Conservation (phyloP, 1,140 invertebrate species). For the Achatina immaculata region DNA sequence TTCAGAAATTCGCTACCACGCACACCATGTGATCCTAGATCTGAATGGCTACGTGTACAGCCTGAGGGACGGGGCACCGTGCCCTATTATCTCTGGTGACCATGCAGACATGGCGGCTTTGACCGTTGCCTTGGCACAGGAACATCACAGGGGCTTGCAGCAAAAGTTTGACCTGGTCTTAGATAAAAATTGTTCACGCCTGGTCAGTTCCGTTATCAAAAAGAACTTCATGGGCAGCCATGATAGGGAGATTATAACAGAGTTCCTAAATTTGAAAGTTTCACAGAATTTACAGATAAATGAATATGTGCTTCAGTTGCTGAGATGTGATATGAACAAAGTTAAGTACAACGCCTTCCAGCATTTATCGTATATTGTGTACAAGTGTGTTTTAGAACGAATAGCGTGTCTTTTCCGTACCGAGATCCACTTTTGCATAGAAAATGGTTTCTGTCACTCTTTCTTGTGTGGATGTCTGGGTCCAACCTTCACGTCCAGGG, state of each 20-base stretch:
- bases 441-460: slow-evolving; percentile 29
- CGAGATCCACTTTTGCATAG: slow-evolving; percentile 27
- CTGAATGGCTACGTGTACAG: slow-evolving; percentile 25
- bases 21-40: slow-evolving; percentile 26
- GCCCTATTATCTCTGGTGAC: slow-evolving; percentile 28
- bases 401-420: slow-evolving; percentile 25
- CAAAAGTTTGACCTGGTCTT: slow-evolving; percentile 21
- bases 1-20: slow-evolving; percentile 21
- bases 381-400: slow-evolving; percentile 30
- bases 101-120: slow-evolving; percentile 30
- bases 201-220: background rate
- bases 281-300: slow-evolving; percentile 24
- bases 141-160: slow-evolving; percentile 22
- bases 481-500: background rate
- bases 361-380: slow-evolving; percentile 11
- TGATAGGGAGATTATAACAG: background rate
- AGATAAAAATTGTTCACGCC: background rate
- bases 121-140: slow-evolving; percentile 27
- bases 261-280: slow-evolving; percentile 5
- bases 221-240: background rate
- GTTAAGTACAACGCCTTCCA: background rate
- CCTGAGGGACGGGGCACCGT: slow-evolving; percentile 6
- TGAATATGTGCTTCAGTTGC: slow-evolving; percentile 15
- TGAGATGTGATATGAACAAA: slow-evolving; percentile 10
- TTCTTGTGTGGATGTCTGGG: slow-evolving; percentile 29